Evolutionary conservation across 2,888 invertebrate species (phyloP).

Genomic region (Drosophila basisetae): DNA sequence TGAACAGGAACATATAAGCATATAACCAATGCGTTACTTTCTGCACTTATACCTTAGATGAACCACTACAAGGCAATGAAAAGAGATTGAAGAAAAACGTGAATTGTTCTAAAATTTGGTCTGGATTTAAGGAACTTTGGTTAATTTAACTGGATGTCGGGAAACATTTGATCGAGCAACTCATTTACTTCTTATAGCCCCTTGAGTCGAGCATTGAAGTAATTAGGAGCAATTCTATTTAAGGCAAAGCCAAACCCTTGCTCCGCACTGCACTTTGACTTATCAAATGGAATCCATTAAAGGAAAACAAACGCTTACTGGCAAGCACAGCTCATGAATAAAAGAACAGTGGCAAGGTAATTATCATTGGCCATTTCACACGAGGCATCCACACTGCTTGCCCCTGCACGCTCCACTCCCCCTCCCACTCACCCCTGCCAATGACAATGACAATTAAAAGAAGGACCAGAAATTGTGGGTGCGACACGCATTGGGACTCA

Average conservation of each 20-base stretch:
- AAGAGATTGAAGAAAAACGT: no score
- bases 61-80: not conserved
- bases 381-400: slow-evolving; percentile 28
- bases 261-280: slow-evolving; percentile 54
- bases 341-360: slow-evolving; percentile 69
- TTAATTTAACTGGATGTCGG: not conserved
- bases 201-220: slow-evolving; percentile 14
- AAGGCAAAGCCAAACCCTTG: not conserved
- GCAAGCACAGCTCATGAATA: slow-evolving; percentile 64
- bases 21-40: not conserved
- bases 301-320: slow-evolving; percentile 61
- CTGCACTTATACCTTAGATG: not conserved
- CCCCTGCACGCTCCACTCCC: slow-evolving; percentile 2
- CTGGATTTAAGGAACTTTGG: not conserved
- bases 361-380: slow-evolving; percentile 74
- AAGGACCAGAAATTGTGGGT: slow-evolving; percentile 37
- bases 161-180: not conserved
- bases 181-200: not conserved
- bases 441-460: slow-evolving; percentile 63
- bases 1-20: not conserved
- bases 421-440: not conserved
- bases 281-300: slow-evolving; percentile 67
- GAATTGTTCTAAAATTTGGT: not conserved
- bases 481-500: slow-evolving; percentile 46
- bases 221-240: slow-evolving; percentile 35